phyloP scores from a whole-genome alignment of 2,797 vertebrate genomes.

The Oreochromis mossambicus region DNA sequence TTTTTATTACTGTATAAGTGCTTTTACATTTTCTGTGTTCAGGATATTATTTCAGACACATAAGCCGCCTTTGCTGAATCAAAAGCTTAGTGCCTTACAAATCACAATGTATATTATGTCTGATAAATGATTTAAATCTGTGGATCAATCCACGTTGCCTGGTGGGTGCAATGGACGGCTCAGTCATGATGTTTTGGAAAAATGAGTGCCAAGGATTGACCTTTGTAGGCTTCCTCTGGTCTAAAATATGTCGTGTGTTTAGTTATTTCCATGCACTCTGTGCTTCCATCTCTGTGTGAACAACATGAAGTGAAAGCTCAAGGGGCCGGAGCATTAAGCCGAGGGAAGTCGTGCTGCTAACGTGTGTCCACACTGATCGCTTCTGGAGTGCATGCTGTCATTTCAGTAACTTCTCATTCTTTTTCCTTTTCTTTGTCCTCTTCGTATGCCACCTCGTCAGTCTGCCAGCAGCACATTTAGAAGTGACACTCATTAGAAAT shows the following conservation, averaged over 20 bases:
- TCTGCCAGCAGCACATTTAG: not conserved
- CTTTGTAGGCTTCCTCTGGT: not conserved
- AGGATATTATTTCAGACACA: not conserved
- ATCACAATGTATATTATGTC: not conserved
- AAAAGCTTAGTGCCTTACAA: not conserved
- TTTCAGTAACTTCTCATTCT: not conserved
- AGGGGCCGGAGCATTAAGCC: not conserved
- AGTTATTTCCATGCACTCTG: slow-evolving; percentile 1
- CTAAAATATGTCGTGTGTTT: not conserved
- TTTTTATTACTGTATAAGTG: not conserved
- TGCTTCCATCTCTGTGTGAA: slow-evolving; percentile 35
- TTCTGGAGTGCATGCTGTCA: not conserved
- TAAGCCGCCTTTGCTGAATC: not conserved
- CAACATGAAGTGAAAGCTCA: not conserved
- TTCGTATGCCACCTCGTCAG: not conserved
- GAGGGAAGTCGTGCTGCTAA: not conserved
- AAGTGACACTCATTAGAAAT: not conserved
- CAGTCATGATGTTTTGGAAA: slow-evolving; percentile 21
- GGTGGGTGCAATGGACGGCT: not conserved
- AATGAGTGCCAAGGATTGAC: not conserved
- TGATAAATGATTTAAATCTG: not conserved
- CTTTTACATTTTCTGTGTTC: not conserved
- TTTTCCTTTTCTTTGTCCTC: not conserved
- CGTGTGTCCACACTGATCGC: not conserved
- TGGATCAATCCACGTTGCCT: slow-evolving; percentile 5